A percentile compares a stretch with the other conserved stretches of the same genome.
Evolutionary conservation across 2,888 invertebrate genomes (phyloP).

Genomic region (Chymomyza amoena): DNA sequence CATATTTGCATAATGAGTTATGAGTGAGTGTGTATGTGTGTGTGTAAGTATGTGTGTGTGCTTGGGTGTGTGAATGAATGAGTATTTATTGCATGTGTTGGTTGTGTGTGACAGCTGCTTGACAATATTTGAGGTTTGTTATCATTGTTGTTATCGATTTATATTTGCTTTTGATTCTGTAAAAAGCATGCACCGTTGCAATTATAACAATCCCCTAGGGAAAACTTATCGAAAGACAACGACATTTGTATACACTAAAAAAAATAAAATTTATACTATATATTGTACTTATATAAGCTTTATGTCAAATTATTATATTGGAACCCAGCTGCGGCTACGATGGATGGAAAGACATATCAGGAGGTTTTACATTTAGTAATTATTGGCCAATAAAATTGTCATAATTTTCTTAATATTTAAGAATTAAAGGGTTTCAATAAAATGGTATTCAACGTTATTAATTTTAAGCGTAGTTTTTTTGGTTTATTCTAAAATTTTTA

Average conservation of each 20-base stretch:
- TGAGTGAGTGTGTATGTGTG: not conserved
- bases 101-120: slow-evolving; percentile 9
- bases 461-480: too few relatives aligned
- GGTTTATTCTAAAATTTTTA: too few relatives aligned
- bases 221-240: not conserved
- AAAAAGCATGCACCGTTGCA: slow-evolving; percentile 32
- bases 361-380: too few relatives aligned
- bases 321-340: too few relatives aligned
- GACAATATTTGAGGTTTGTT: slow-evolving; percentile 33
- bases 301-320: too few relatives aligned
- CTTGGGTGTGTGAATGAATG: not conserved
- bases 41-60: slow-evolving; percentile 1
- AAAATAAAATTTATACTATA: too few relatives aligned
- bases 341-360: too few relatives aligned
- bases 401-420: too few relatives aligned
- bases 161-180: slow-evolving; percentile 33
- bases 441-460: too few relatives aligned
- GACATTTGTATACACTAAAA: not conserved
- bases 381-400: too few relatives aligned
- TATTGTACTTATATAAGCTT: too few relatives aligned
- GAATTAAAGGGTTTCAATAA: too few relatives aligned
- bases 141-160: not conserved
- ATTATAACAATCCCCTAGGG: not conserved
- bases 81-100: not conserved
- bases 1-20: slow-evolving; percentile 44